Evolutionary conservation across 2,113 vertebrate genomes (phyloP).

Genomic region (western clawed frog (Xenopus tropicalis)): UCB_Xtro_10.0 CM004447.2:121652501-121653000

Average conservation of each 20-base stretch:
- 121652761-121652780: constrained; percentile 55
- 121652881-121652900: constrained; percentile 61
- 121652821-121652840: constrained; percentile 66
- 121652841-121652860: constrained; percentile 65
- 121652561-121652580: constrained; percentile 78
- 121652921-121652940: constrained; percentile 63
- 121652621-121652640: constrained; percentile 44
- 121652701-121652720: too few species aligned
- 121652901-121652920: constrained; percentile 49
- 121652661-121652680: background rate
- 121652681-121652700: too few species aligned
- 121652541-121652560: constrained; percentile 90
- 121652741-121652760: constrained; percentile 42
- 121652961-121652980: constrained; percentile 61
- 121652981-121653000: constrained; percentile 70
- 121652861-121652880: constrained; percentile 56
- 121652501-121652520: constrained; percentile 88
- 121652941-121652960: constrained; percentile 53
- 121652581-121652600: constrained; percentile 75
- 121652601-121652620: constrained; percentile 75
- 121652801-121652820: constrained; percentile 24
- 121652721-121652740: too few species aligned
- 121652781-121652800: constrained; percentile 57
- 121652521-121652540: constrained; percentile 90
- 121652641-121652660: background rate